phyloP scores from a whole-genome alignment of 2,888 invertebrate species.

The Nyleta sp. region DNA sequence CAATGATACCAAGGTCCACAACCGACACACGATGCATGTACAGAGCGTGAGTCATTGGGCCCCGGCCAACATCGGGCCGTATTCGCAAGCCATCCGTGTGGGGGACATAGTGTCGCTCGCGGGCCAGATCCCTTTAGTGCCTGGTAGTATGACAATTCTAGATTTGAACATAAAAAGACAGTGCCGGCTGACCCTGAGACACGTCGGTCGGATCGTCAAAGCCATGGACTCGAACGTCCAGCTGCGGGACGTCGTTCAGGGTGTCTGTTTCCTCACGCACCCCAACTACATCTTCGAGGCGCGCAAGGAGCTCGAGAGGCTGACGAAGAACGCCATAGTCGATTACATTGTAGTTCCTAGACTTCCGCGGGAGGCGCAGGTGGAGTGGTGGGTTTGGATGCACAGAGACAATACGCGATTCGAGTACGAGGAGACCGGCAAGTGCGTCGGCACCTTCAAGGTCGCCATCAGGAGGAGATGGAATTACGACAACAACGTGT shows the following conservation, averaged over 20 bases:
- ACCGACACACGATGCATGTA: slow-evolving; percentile 94
- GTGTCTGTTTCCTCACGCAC: slow-evolving; percentile 93
- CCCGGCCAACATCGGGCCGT: slow-evolving; percentile 98
- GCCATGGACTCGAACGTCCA: slow-evolving; percentile 91
- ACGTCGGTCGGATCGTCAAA: slow-evolving; percentile 91
- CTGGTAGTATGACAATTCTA: slow-evolving; percentile 89
- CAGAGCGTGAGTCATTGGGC: slow-evolving; percentile 99
- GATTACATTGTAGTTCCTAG: slow-evolving; percentile 93
- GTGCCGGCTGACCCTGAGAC: slow-evolving; percentile 92
- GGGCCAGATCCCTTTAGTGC: slow-evolving; percentile 96
- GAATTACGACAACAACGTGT: slow-evolving; percentile 95
- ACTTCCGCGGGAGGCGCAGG: slow-evolving; percentile 90
- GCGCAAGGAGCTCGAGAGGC: slow-evolving; percentile 91
- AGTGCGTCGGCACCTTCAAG: slow-evolving; percentile 91
- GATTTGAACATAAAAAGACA: slow-evolving; percentile 91
- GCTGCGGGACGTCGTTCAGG: slow-evolving; percentile 92
- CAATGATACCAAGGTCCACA: slow-evolving; percentile 74
- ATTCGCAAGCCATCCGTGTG: slow-evolving; percentile 95
- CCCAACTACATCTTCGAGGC: slow-evolving; percentile 88
- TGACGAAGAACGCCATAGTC: slow-evolving; percentile 93
- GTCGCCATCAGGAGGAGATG: slow-evolving; percentile 93
- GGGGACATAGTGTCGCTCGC: slow-evolving; percentile 93
- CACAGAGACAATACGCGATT: slow-evolving; percentile 94
- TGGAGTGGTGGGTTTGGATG: slow-evolving; percentile 96
- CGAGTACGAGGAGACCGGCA: slow-evolving; percentile 96